Base-by-base conservation (phyloP, 2,888 invertebrate species). In the Boloria euphrosyne region DNA sequence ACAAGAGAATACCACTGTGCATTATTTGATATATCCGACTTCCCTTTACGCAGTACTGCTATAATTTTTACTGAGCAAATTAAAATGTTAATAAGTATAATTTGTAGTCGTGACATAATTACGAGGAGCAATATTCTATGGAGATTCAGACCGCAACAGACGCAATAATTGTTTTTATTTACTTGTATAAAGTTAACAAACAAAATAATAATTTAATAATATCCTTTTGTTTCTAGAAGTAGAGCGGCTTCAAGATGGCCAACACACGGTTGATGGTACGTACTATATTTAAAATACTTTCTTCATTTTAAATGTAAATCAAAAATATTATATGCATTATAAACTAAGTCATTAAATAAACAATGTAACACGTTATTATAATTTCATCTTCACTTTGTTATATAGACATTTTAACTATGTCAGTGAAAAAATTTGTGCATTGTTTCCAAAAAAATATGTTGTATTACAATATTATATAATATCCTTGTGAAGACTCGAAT, bases 41-140 rank as follows among this genome's bases (percentile, higher is more conserved):
- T 7, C 10, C 31, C 31, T 38, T 3, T 38, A 10, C 7, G 10
- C 10, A 10, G 2, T 38, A 38, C 31, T 7, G 4, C 7, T n/a
- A 54, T 38, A 7, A 38, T 38, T 10, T 38, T 38, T 7, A 38
- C 31, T 38, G 31, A 38, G 31, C 6, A 31, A 38, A 38, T 38
- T 17, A 10, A 65, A 58, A 51, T 4, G 65, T 65, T 65, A 65
- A 65, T 69, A 65, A 50, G 55, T 49, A 43, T 67, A 65, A 67
- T 67, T 69, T 54, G 14, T 38, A 66, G 60, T 70, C 67, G 60
- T 68, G 61, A 70, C 49, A 44, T 62, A 67, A 61, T 68, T 63
- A 61, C 50, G 22, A 53, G 50, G 31, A 38, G 10, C 7, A 38
- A 38, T 38, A 38, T 38, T 38, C 31, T 38, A 38, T 38, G 10